Percentiles rank a stretch among this genome's conserved stretches.
phyloP scores from a whole-genome alignment of 2,113 vertebrate species.

The Lipophrys pholis region DNA sequence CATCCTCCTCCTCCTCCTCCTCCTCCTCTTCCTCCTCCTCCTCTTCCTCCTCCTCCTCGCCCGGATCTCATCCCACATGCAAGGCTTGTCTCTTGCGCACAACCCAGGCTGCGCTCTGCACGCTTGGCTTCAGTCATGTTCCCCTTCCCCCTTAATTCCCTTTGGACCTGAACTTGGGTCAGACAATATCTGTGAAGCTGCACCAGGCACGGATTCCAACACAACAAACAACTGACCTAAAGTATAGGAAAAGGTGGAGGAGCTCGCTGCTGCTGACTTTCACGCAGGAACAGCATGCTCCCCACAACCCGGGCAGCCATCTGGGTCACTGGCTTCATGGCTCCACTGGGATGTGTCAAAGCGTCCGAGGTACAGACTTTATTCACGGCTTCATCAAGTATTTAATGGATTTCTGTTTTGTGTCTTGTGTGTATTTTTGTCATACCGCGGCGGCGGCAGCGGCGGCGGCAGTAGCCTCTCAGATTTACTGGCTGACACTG shows the following conservation, averaged over 20 bases:
- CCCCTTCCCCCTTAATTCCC: constrained; percentile 21
- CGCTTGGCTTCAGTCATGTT: constrained; percentile 50
- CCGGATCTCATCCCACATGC: constrained; percentile 74
- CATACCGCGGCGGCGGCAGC: not conserved
- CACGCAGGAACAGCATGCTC: constrained; percentile 30
- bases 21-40: constrained; percentile 18
- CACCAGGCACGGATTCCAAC: constrained; percentile 32
- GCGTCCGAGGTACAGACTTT: constrained; percentile 36
- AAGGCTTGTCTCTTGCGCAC: constrained; percentile 60
- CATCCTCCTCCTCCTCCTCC: constrained; percentile 44
- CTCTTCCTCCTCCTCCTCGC: not conserved
- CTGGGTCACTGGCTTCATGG: constrained; percentile 52
- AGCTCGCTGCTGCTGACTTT: constrained; percentile 25
- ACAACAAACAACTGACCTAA: constrained; percentile 22
- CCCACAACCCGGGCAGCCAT: constrained; percentile 27
- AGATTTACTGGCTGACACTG: constrained; percentile 15
- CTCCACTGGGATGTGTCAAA: constrained; percentile 28
- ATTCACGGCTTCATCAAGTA: constrained; percentile 42
- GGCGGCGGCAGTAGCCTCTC: not conserved
- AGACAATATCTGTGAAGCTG: constrained; percentile 16
- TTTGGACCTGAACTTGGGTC: constrained; percentile 36
- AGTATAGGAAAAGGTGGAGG: not conserved
- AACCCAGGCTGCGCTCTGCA: constrained; percentile 50
- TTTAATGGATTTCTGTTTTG: constrained; percentile 55
- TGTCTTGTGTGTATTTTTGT: constrained; percentile 38